Evolutionary conservation across 2,797 vertebrate species (phyloP).

Genomic region (Sebastes hopkinsi): DNA sequence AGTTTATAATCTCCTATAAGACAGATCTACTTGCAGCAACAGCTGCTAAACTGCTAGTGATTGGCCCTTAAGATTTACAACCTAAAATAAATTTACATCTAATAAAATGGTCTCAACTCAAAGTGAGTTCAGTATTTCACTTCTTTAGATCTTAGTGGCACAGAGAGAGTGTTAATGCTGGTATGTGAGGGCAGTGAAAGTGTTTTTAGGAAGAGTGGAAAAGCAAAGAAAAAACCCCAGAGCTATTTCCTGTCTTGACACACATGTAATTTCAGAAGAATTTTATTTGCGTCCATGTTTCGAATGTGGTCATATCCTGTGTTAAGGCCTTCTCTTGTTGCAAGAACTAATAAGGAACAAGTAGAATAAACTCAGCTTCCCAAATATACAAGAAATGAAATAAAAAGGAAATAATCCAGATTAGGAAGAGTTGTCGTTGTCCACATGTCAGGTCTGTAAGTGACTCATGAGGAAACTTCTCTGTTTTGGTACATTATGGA

Average conservation of each 20-base stretch:
- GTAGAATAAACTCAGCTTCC: background rate
- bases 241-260: slow-evolving; percentile 56
- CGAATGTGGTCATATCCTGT: slow-evolving; percentile 52
- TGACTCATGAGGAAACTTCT: background rate
- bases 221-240: slow-evolving; percentile 22
- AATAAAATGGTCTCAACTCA: background rate
- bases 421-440: background rate
- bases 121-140: background rate
- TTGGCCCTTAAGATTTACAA: background rate
- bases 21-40: background rate
- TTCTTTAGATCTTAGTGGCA: background rate
- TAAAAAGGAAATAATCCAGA: background rate
- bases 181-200: slow-evolving; percentile 20
- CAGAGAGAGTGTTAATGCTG: background rate
- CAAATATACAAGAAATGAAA: background rate
- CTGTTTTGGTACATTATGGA: background rate
- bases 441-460: background rate
- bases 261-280: slow-evolving; percentile 63
- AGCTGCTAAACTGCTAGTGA: background rate
- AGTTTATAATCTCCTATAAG: too few species aligned
- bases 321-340: slow-evolving; percentile 9
- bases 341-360: background rate
- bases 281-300: slow-evolving; percentile 42
- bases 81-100: background rate
- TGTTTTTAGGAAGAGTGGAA: slow-evolving; percentile 5